Conservation (phyloP, 2,888 invertebrate genomes). For the Drosophila formosana region DNA sequence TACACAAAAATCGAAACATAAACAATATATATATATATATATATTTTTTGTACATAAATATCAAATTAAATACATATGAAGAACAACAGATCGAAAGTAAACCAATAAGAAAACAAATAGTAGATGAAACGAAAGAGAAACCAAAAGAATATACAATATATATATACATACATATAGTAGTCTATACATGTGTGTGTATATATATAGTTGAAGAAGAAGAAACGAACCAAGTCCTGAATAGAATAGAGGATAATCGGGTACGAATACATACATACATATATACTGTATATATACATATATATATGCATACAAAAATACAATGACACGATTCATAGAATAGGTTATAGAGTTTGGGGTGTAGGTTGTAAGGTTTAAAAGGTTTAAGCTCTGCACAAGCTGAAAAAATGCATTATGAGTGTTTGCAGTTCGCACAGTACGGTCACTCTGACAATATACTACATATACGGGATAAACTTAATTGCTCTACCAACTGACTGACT, state of each 20-base stretch:
- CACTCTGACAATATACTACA: constrained; percentile 6
- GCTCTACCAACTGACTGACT: background rate
- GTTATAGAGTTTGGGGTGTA: constrained; percentile 1
- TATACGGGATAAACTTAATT: background rate
- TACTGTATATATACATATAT: constrained; percentile 34
- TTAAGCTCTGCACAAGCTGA: constrained; percentile 56
- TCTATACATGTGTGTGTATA: too few species aligned
- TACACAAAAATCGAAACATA: constrained; percentile 58
- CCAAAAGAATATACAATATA: constrained; percentile 36
- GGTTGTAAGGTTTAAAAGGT: constrained; percentile 10
- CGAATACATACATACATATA: constrained; percentile 45
- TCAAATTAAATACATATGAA: constrained; percentile 54
- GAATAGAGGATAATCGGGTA: constrained; percentile 54
- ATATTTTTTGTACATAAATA: constrained; percentile 32
- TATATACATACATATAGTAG: constrained; percentile 28
- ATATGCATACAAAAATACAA: constrained; percentile 61
- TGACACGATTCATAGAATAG: constrained; percentile 58
- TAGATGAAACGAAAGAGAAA: constrained; percentile 25
- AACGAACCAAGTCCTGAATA: constrained; percentile 50
- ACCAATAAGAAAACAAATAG: constrained; percentile 27
- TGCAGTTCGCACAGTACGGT: constrained; percentile 31
- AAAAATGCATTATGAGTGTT: constrained; percentile 39
- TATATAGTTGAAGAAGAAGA: constrained; percentile 31
- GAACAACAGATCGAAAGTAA: constrained; percentile 33
- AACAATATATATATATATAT: constrained; percentile 43